phyloP scores from a whole-genome alignment of 1,140 invertebrate genomes.

The Hesperophylax magnus region DNA sequence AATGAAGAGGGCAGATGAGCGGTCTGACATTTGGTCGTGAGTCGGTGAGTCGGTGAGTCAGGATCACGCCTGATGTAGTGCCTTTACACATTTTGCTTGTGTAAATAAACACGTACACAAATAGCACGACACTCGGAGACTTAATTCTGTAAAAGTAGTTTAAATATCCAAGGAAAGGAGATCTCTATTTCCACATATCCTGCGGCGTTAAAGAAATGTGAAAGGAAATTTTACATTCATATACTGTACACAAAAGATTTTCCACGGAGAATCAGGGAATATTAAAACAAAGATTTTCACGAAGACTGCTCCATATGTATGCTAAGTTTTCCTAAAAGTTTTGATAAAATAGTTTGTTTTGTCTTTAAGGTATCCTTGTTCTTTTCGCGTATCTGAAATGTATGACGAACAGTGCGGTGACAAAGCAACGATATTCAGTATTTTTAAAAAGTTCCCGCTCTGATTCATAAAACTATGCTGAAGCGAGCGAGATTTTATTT shows the following conservation, averaged over 20 bases:
- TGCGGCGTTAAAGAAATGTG: slow-evolving; percentile 29
- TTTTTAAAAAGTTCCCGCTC: neutral
- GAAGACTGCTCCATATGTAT: slow-evolving; percentile 24
- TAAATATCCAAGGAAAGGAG: slow-evolving; percentile 19
- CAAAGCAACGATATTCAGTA: too few relatives aligned
- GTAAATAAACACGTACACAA: slow-evolving; percentile 36
- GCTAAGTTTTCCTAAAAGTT: neutral
- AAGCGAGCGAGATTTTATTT: too few relatives aligned
- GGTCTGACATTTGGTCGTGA: neutral
- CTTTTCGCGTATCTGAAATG: too few relatives aligned
- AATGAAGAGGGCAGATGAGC: neutral
- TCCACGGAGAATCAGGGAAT: slow-evolving; percentile 25
- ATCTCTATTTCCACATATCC: slow-evolving; percentile 30
- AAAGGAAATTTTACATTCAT: slow-evolving; percentile 32
- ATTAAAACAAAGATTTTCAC: slow-evolving; percentile 28
- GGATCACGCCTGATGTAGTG: slow-evolving; percentile 20
- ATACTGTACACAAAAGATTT: slow-evolving; percentile 33
- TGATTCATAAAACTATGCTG: too few relatives aligned
- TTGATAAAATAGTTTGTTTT: slow-evolving; percentile 3
- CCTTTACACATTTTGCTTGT: slow-evolving; percentile 26
- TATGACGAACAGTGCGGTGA: too few relatives aligned
- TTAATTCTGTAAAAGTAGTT: slow-evolving; percentile 28
- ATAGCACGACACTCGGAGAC: slow-evolving; percentile 23
- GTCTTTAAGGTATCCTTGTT: neutral
- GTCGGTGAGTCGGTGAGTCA: neutral